Evolutionary conservation across 2,797 vertebrate genomes (phyloP).

Genomic region (Sebastolobus altivelis): DNA sequence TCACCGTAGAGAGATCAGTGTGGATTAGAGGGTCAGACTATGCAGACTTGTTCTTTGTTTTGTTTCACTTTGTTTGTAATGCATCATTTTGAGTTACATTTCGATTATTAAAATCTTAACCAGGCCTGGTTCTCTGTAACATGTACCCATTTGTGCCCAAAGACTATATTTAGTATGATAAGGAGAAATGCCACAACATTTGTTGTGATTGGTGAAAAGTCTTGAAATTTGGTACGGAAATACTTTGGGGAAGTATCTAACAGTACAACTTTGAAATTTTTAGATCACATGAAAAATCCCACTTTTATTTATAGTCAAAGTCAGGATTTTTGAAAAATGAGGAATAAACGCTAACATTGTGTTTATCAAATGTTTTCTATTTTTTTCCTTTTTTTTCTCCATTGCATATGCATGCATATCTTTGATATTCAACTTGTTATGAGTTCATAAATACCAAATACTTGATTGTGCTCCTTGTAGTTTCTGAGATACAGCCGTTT

Average conservation of each 20-base stretch:
- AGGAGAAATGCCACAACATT: background rate
- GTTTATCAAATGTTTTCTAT: background rate
- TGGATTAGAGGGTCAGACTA: constrained; percentile 36
- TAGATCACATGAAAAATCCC: background rate
- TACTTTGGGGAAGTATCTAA: background rate
- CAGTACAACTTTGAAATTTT: background rate
- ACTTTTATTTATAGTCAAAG: background rate
- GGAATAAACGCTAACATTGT: background rate
- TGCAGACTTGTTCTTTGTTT: background rate
- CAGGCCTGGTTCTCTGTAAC: background rate
- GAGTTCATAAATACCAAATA: too few relatives aligned
- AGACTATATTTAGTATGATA: background rate
- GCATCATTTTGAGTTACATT: background rate
- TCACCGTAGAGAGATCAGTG: background rate
- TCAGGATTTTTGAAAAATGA: background rate
- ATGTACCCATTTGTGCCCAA: background rate
- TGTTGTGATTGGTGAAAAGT: background rate
- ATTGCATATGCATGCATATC: background rate
- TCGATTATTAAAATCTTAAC: background rate
- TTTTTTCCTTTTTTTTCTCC: too few relatives aligned
- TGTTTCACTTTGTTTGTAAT: background rate
- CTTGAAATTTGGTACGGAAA: too few relatives aligned
- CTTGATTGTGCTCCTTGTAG: too few relatives aligned
- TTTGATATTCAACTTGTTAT: background rate
- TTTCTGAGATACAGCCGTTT: too few relatives aligned